Evolutionary conservation across 1,140 invertebrate species (phyloP).

Genomic region (Hycleus cichorii): DNA sequence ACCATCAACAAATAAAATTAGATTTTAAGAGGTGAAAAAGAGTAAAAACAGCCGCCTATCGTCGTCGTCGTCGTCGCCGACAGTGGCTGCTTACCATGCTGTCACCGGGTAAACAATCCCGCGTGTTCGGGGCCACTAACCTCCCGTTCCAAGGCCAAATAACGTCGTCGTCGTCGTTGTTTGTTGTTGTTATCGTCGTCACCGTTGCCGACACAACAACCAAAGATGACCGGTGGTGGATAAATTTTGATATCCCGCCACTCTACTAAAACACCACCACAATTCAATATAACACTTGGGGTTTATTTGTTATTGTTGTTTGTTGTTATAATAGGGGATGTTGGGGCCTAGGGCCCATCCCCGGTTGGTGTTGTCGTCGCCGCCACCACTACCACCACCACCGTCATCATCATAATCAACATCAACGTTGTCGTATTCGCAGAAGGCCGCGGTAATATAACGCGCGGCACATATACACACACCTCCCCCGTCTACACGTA

Average conservation of each 20-base stretch:
- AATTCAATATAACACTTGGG: too few species aligned
- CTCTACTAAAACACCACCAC: conserved; percentile 3
- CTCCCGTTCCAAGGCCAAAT: conserved; percentile 37
- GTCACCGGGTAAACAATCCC: conserved; percentile 37
- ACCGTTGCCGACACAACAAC: conserved; percentile 25
- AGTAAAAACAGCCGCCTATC: conserved; percentile 10
- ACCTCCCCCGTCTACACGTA: conserved; percentile 16
- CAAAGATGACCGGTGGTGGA: conserved; percentile 23
- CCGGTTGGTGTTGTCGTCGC: conserved; percentile 1
- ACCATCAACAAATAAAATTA: not conserved
- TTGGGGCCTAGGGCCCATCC: not conserved
- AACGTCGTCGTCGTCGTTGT: too few species aligned
- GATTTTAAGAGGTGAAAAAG: not conserved
- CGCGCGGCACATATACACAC: not conserved
- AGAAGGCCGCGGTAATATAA: conserved; percentile 4
- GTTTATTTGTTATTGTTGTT: too few species aligned
- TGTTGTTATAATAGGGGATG: too few species aligned
- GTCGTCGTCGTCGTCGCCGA: conserved; percentile 2
- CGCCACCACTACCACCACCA: conserved; percentile 15
- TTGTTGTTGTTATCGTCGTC: not conserved
- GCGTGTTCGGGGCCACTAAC: conserved; percentile 39
- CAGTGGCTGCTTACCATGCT: conserved; percentile 17
- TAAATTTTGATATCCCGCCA: conserved; percentile 22
- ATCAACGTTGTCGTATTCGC: too few species aligned
- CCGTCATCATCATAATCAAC: conserved; percentile 12